Percentiles rank a stretch among this genome's conserved stretches.
Conservation (phyloP, 2,113 vertebrate species). For the Sarotherodon lohbergeri region DNA sequence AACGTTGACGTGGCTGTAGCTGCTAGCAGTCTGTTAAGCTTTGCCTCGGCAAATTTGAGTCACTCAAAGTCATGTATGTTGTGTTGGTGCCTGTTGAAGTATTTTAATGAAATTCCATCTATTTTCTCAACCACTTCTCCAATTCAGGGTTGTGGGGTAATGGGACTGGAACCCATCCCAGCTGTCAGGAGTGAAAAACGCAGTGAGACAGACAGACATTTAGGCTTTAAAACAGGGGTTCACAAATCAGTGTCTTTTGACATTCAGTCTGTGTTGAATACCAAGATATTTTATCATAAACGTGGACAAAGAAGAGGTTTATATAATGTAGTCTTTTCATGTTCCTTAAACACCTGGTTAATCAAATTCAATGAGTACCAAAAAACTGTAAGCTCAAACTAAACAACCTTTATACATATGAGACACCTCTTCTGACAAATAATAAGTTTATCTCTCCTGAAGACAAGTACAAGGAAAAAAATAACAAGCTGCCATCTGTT, state of each 20-base stretch:
- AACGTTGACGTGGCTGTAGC: neutral
- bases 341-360: neutral
- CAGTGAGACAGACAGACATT: neutral
- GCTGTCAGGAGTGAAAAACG: neutral
- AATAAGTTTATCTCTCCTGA: neutral
- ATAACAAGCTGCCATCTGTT: neutral
- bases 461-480: neutral
- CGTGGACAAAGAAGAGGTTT: rapidly evolving
- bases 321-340: neutral
- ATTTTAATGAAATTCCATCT: neutral
- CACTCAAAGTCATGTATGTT: neutral
- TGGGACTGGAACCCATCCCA: neutral
- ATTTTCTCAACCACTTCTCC: neutral
- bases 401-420: neutral
- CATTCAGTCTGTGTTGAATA: neutral
- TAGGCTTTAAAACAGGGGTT: neutral
- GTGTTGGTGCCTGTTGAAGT: neutral
- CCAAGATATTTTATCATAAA: neutral
- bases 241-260: neutral
- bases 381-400: neutral
- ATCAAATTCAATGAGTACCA: neutral
- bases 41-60: neutral
- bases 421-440: neutral
- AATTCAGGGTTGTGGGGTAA: neutral
- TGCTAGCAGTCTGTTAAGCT: neutral